A percentile compares a stretch with the other conserved stretches of the same genome.
Evolutionary conservation across 2,888 invertebrate genomes (phyloP).

Genomic region (Brenthis ino): DNA sequence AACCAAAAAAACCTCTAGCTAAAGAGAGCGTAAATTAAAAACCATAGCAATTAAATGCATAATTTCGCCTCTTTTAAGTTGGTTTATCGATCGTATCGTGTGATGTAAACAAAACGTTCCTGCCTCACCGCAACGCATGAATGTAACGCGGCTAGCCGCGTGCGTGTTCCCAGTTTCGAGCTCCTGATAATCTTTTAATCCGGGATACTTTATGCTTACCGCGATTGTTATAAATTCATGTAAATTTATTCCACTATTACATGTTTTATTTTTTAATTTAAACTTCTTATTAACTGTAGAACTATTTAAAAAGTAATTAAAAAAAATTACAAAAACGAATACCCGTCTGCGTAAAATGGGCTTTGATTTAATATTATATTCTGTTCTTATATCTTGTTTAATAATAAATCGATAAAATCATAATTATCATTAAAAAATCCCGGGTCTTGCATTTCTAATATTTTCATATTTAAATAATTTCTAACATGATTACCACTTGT

Average conservation of each 20-base stretch:
- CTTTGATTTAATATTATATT: too few species aligned
- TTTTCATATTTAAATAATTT: too few species aligned
- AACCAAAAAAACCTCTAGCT: background rate
- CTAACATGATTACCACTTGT: too few species aligned
- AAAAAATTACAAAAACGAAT: too few species aligned
- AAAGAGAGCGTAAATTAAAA: background rate
- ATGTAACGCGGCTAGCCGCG: slow-evolving; percentile 30
- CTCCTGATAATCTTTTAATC: slow-evolving; percentile 37
- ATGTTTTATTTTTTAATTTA: background rate
- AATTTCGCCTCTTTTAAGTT: too few species aligned
- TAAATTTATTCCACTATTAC: slow-evolving; percentile 10
- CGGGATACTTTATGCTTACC: slow-evolving; percentile 31
- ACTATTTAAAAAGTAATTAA: background rate
- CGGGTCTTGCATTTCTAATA: too few species aligned
- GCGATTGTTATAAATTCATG: slow-evolving; percentile 19
- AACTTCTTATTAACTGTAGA: background rate
- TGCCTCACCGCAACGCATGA: slow-evolving; percentile 31
- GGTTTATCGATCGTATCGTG: slow-evolving; percentile 1
- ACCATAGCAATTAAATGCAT: too few species aligned
- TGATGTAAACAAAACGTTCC: slow-evolving; percentile 16
- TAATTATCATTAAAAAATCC: too few species aligned
- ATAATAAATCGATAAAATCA: too few species aligned
- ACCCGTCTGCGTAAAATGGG: too few species aligned
- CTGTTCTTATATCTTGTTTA: too few species aligned
- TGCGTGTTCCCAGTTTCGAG: slow-evolving; percentile 37